Percentiles rank a stretch among this genome's conserved stretches.
Evolutionary conservation across 1,140 invertebrate species (phyloP).

Genomic region (Orchesella cincta): DNA sequence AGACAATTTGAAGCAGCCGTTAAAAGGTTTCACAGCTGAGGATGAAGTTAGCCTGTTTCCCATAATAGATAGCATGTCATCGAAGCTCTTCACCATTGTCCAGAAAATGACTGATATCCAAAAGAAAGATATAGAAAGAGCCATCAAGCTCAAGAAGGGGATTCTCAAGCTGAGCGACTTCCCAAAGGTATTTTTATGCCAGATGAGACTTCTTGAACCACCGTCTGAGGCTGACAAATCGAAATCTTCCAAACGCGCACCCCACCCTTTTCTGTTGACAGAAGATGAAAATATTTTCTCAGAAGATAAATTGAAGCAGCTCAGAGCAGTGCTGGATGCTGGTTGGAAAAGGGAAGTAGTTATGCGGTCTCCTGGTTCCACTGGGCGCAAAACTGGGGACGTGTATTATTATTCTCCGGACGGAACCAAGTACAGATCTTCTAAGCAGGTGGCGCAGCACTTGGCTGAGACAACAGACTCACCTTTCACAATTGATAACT

Average conservation of each 20-base stretch:
- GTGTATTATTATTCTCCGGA: slow-evolving; percentile 48
- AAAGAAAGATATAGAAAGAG: not conserved
- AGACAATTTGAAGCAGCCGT: not conserved
- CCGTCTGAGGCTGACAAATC: not conserved
- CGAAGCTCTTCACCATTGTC: not conserved
- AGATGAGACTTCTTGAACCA: not conserved
- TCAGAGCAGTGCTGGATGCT: slow-evolving; percentile 4
- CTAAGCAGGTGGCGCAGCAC: slow-evolving; percentile 42
- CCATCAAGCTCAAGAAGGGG: not conserved
- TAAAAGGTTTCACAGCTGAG: not conserved
- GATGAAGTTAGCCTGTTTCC: not conserved
- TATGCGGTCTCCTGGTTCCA: slow-evolving; percentile 14
- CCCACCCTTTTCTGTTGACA: slow-evolving; percentile 1
- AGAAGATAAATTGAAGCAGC: slow-evolving; percentile 20
- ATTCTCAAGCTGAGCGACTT: not conserved
- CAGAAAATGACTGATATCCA: not conserved
- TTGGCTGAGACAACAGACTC: slow-evolving; percentile 34
- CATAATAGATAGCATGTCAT: not conserved
- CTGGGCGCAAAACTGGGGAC: slow-evolving; percentile 28
- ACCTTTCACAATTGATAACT: slow-evolving; percentile 35
- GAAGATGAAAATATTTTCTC: slow-evolving; percentile 11
- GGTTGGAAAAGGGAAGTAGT: slow-evolving; percentile 47
- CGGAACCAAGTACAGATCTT: slow-evolving; percentile 47
- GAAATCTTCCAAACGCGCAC: not conserved
- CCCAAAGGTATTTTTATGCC: not conserved